phyloP scores from a whole-genome alignment of 2,888 invertebrate genomes.

The Urechis unicinctus region DNA sequence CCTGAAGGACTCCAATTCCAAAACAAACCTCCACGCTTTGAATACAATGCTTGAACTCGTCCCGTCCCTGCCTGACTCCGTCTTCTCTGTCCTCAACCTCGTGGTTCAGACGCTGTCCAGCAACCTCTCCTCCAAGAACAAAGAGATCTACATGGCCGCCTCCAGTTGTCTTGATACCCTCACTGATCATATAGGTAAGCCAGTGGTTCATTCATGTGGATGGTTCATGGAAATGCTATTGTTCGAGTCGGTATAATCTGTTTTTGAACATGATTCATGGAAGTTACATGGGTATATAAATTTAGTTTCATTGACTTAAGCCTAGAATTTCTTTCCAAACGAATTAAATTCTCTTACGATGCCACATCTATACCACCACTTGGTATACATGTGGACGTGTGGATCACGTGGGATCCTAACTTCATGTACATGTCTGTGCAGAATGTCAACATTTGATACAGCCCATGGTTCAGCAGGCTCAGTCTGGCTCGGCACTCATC shows the following conservation, averaged over 20 bases:
- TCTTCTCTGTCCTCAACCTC: conserved; percentile 34
- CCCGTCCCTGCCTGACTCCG: conserved; percentile 31
- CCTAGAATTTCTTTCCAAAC: too few species aligned
- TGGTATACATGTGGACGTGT: too few species aligned
- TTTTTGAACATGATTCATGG: too few species aligned
- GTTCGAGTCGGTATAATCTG: neutral
- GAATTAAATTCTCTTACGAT: too few species aligned
- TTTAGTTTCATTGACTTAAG: too few species aligned
- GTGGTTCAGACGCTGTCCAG: conserved; percentile 35
- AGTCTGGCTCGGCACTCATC: conserved; percentile 38
- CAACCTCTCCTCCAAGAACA: conserved; percentile 47
- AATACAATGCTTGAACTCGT: conserved; percentile 34
- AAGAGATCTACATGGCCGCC: conserved; percentile 41
- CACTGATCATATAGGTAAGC: conserved; percentile 39
- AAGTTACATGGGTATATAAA: too few species aligned
- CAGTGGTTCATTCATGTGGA: neutral
- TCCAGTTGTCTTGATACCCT: conserved; percentile 35
- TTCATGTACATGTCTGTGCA: conserved; percentile 27
- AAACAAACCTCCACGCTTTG: conserved; percentile 47
- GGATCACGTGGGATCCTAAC: too few species aligned
- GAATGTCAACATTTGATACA: conserved; percentile 39
- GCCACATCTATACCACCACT: too few species aligned
- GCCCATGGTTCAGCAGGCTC: conserved; percentile 42
- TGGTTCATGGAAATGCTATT: neutral
- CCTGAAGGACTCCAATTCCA: conserved; percentile 48